Percentiles rank a stretch among this genome's conserved stretches.
These are phyloP conservation scores for Psophia crepitans DNA, from an alignment of 2,113 vertebrate genomes.

Conservation along the genomic window DNA sequence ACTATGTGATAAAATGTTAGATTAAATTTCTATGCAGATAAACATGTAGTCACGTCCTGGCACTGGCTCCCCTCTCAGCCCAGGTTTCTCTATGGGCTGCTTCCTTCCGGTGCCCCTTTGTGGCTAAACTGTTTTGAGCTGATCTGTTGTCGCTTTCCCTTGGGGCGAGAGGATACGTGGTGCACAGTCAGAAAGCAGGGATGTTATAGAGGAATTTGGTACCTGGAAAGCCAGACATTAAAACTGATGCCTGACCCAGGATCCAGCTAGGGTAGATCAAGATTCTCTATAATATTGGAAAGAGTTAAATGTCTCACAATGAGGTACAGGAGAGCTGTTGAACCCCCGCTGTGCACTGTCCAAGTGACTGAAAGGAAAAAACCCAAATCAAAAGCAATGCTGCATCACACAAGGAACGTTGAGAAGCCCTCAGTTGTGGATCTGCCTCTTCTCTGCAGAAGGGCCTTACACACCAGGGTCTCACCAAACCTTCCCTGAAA, in stretches of 20 bases:
- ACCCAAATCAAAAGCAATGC: neutral
- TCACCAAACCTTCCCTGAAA: neutral
- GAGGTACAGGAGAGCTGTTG: neutral
- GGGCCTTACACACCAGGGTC: no score
- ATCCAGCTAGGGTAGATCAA: neutral
- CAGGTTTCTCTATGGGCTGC: neutral
- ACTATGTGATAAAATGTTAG: neutral
- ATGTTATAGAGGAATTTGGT: neutral
- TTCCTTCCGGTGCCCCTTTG: neutral
- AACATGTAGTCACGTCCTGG: neutral
- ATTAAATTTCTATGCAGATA: neutral
- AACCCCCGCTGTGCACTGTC: neutral
- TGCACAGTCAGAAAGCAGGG: neutral
- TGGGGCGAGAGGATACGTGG: rapidly evolving
- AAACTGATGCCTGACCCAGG: neutral
- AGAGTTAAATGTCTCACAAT: neutral
- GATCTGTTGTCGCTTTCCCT: neutral
- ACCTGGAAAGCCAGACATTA: neutral
- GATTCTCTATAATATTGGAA: neutral
- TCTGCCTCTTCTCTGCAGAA: neutral
- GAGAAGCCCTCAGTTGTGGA: neutral
- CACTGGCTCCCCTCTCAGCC: neutral
- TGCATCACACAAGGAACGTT: neutral
- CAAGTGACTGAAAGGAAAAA: neutral
- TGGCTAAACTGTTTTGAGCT: neutral